phyloP scores from a whole-genome alignment of 1,140 invertebrate species.

The Drosophila navojoa region DNA sequence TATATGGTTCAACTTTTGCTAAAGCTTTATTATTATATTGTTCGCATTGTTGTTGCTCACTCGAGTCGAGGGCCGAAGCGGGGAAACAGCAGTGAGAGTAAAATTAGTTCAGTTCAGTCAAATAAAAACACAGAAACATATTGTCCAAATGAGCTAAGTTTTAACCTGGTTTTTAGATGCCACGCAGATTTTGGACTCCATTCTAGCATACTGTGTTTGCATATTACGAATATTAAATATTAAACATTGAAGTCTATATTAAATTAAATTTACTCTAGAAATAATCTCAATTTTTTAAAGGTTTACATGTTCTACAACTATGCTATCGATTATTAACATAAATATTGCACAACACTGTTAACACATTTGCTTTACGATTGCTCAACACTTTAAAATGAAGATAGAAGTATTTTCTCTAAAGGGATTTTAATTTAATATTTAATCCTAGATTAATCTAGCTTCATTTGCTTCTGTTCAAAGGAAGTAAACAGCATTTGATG shows the following conservation, averaged over 20 bases:
- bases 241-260: no score
- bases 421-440: no score
- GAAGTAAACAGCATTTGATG: neutral
- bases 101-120: slow-evolving; percentile 2
- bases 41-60: slow-evolving; percentile 28
- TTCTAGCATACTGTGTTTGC: neutral
- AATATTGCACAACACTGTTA: no score
- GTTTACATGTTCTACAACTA: no score
- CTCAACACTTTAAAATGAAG: no score
- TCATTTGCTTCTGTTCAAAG: no score
- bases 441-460: no score
- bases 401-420: no score
- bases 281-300: no score
- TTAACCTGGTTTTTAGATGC: slow-evolving; percentile 16
- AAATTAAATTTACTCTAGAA: no score
- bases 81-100: slow-evolving; percentile 16
- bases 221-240: neutral
- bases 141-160: slow-evolving; percentile 27
- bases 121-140: slow-evolving; percentile 15
- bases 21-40: slow-evolving; percentile 67
- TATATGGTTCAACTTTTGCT: slow-evolving; percentile 59
- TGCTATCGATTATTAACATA: no score
- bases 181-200: neutral
- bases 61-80: neutral
- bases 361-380: no score